phyloP scores from a whole-genome alignment of 2,888 invertebrate genomes.

The Ditula angustiorana region DNA sequence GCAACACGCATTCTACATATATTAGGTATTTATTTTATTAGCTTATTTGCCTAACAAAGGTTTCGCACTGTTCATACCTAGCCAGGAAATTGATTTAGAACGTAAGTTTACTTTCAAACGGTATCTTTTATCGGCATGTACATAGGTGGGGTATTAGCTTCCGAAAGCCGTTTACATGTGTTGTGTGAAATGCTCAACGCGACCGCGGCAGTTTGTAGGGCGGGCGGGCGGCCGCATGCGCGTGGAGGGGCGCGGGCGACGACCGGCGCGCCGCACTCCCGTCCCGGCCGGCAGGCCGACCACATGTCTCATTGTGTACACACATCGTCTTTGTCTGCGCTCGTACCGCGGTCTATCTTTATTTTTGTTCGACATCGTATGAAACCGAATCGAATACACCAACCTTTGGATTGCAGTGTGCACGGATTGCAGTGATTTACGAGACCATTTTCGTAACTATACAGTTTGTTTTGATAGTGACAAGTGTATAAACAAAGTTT shows the following conservation, averaged over 20 bases:
- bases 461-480: constrained; percentile 27
- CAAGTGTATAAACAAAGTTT: constrained; percentile 40
- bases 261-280: constrained; percentile 67
- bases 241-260: constrained; percentile 55
- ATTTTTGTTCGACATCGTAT: constrained; percentile 66
- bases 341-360: constrained; percentile 65
- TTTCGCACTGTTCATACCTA: neutral
- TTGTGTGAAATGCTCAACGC: constrained; percentile 65
- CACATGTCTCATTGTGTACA: constrained; percentile 51
- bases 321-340: constrained; percentile 68
- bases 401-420: constrained; percentile 79
- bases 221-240: constrained; percentile 70
- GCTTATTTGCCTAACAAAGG: neutral
- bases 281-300: constrained; percentile 66
- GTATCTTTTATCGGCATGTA: constrained; percentile 55
- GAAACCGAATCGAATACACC: constrained; percentile 54
- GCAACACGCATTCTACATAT: neutral
- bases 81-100: constrained; percentile 8
- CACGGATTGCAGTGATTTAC: constrained; percentile 79
- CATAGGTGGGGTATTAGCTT: constrained; percentile 58
- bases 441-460: constrained; percentile 54
- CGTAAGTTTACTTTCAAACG: constrained; percentile 37
- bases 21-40: neutral
- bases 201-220: constrained; percentile 58
- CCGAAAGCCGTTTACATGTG: constrained; percentile 71